A percentile compares a stretch with the other conserved stretches of the same genome.
Evolutionary conservation across 2,113 vertebrate species (phyloP).

Genomic region (Oryzias woworae): DNA sequence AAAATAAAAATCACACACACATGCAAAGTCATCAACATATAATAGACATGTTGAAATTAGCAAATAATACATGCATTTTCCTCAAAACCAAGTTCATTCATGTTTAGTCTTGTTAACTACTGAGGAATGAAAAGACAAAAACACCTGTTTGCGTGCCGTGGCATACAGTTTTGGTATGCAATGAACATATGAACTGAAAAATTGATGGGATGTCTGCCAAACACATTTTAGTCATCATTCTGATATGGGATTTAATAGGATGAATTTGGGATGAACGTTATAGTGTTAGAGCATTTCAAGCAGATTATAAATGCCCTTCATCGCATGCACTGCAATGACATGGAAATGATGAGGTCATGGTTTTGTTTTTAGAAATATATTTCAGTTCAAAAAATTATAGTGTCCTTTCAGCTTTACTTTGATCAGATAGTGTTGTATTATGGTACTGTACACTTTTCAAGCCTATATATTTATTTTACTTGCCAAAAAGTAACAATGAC

Average conservation of each 20-base stretch:
- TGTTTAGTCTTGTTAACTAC: conserved; percentile 18
- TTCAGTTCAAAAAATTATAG: conserved; percentile 64
- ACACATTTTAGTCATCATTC: conserved; percentile 36
- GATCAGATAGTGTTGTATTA: background rate
- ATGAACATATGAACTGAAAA: conserved; percentile 64
- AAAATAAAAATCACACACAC: background rate
- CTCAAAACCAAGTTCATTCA: background rate
- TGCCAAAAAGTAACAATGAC: conserved; percentile 64
- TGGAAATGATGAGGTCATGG: conserved; percentile 74
- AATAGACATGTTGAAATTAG: background rate
- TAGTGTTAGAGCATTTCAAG: conserved; percentile 52
- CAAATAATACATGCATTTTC: conserved; percentile 36
- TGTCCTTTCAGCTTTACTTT: background rate
- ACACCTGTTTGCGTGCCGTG: conserved; percentile 74
- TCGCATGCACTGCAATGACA: conserved; percentile 72
- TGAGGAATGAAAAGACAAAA: conserved; percentile 56
- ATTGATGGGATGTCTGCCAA: conserved; percentile 63
- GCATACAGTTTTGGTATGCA: conserved; percentile 80
- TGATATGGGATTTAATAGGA: conserved; percentile 44
- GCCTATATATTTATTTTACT: conserved; percentile 12
- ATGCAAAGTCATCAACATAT: conserved; percentile 4
- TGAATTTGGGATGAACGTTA: conserved; percentile 60
- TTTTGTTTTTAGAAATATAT: conserved; percentile 64
- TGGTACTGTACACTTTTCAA: background rate
- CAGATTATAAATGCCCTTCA: conserved; percentile 53